Base-by-base conservation (phyloP, 2,113 vertebrate genomes). In the Grantiella picta region DNA sequence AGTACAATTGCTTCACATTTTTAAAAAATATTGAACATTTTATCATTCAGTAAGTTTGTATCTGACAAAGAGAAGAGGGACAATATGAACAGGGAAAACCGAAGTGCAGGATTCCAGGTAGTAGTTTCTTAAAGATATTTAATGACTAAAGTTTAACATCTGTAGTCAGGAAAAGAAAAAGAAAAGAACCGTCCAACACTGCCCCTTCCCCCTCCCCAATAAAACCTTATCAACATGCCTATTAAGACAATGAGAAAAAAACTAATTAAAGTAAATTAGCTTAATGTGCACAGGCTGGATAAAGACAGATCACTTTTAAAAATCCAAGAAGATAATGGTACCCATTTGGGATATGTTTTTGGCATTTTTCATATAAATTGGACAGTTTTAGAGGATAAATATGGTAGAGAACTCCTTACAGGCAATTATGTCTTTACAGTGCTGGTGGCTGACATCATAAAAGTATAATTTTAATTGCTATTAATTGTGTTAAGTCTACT, bases 401-500 rank as follows among this genome's bases (percentile, higher is more conserved):
- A 98, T 96, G 95, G 97, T 98, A 97, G 94, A 96, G 75, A 98
- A 98, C 96, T 98, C 98, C 97, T 98, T 98, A 98, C 95, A 98
- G 97, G 98, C 98, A 98, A 98, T 98, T 98, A 98, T 96, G 92
- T 97, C 98, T 98, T 98, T 98, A 98, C 97, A 98, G 97, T 98
- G 97, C 97, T 98, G 97, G 98, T 98, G 97, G 97, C 98, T 98
- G 97, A 98, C 98, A 98, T 98, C 96, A 98, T 98, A 98, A 98
- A 98, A 98, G 97, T 98, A 98, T 98, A 98, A 98, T 98, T 98
- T 98, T 98, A 98, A 98, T 98, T 99, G 98, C 98, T 98, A 98
- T 98, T 99, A 98, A 99, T 98, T 98, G 98, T 98, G 97, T 98
- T 98, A 98, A 98, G 97, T 97, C 98, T 98, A 97, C 95, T 98